These are phyloP conservation scores for Osmoderma eremita DNA, from an alignment of 2,888 invertebrate species.

Conservation along the genomic window DNA sequence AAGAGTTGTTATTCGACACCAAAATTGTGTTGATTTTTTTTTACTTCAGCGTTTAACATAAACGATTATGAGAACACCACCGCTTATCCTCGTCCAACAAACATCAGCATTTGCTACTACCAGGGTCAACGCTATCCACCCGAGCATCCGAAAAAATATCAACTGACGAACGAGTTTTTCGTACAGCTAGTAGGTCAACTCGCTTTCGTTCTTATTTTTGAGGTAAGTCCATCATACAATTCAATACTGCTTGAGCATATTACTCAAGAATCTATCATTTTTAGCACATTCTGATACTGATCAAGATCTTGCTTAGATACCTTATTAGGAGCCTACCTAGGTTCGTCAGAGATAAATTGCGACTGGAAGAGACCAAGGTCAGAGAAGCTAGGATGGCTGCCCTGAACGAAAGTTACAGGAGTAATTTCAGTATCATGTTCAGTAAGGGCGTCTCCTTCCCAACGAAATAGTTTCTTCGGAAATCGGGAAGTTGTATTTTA, in stretches of 20 bases:
- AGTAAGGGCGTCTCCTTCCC: background rate
- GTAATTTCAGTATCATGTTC: background rate
- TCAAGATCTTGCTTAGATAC: constrained; percentile 11
- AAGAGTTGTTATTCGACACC: too few relatives aligned
- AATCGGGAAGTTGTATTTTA: too few relatives aligned
- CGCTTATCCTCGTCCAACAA: background rate
- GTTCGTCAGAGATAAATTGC: constrained; percentile 19
- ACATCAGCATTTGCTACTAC: constrained; percentile 53
- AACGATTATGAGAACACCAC: constrained; percentile 9
- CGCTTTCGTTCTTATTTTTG: constrained; percentile 70
- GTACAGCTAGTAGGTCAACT: constrained; percentile 67
- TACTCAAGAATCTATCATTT: background rate
- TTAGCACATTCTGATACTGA: constrained; percentile 23
- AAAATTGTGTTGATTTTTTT: too few relatives aligned
- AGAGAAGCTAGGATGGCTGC: background rate
- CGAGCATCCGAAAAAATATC: constrained; percentile 50
- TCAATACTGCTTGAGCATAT: background rate
- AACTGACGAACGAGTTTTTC: constrained; percentile 65
- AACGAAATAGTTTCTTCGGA: background rate
- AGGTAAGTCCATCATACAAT: constrained; percentile 65
- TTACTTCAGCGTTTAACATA: constrained; percentile 6
- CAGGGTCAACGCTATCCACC: constrained; percentile 56
- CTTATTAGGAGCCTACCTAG: background rate
- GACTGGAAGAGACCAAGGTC: background rate
- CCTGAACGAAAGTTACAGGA: constrained; percentile 16